Evolutionary conservation across 2,113 vertebrate species (phyloP).

Genomic region (Girardinichthys multiradiatus): DNA sequence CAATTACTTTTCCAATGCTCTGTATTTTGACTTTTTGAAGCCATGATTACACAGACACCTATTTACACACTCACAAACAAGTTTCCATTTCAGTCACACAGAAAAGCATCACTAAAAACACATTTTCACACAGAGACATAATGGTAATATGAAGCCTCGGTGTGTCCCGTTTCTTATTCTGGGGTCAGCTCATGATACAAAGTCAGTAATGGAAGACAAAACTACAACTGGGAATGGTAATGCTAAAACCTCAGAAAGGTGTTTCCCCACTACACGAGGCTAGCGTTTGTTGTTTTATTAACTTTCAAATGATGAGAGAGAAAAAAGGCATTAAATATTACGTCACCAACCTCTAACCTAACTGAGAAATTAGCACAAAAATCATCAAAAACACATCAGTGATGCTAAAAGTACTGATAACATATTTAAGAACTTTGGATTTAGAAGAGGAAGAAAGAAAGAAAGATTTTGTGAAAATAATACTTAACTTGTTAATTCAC

Average conservation of each 20-base stretch:
- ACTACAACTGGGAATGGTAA: conserved; percentile 22
- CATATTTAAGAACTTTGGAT: not conserved
- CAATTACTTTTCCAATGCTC: too few species aligned
- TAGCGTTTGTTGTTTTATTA: not conserved
- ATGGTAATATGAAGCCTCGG: conserved; percentile 17
- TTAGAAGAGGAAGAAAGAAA: conserved; percentile 7
- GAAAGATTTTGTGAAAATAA: conserved; percentile 14
- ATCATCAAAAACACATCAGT: not conserved
- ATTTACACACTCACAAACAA: conserved; percentile 9
- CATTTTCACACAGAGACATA: conserved; percentile 24
- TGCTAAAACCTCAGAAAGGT: conserved; percentile 12
- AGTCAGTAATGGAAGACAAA: conserved; percentile 19
- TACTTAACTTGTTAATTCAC: conserved; percentile 15
- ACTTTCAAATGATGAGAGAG: not conserved
- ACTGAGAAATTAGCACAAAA: not conserved
- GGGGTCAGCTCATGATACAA: conserved; percentile 32
- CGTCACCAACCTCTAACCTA: not conserved
- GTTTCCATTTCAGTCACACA: conserved; percentile 3
- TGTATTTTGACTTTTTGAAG: not conserved
- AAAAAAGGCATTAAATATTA: not conserved
- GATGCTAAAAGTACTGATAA: not conserved
- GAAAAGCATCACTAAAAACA: conserved; percentile 19
- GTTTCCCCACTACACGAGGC: conserved; percentile 40
- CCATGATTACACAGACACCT: not conserved
- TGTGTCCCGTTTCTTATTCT: conserved; percentile 5